Percentiles rank a stretch among this genome's conserved stretches.
These are phyloP conservation scores for Artibeus lituratus DNA, from an alignment of 2,797 vertebrate genomes.

Conservation along the genomic window DNA sequence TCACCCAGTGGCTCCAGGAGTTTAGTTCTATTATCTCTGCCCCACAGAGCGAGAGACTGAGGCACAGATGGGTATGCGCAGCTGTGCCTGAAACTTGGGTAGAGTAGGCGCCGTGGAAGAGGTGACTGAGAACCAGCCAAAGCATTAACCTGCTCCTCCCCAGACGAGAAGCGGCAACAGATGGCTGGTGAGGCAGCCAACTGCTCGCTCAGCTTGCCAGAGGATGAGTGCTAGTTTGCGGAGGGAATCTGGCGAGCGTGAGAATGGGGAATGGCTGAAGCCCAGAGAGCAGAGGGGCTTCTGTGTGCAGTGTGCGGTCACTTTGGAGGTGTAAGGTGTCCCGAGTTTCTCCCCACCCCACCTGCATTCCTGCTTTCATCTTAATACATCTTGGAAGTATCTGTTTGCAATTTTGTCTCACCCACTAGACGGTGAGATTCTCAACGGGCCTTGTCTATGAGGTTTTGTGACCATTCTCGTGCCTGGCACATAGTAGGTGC, in stretches of 20 bases:
- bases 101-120: slow-evolving; percentile 37
- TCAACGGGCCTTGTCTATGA: not conserved
- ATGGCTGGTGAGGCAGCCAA: slow-evolving; percentile 67
- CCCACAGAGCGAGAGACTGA: slow-evolving; percentile 33
- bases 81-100: slow-evolving; percentile 45
- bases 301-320: not conserved
- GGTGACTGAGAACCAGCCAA: slow-evolving; percentile 64
- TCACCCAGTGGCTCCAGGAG: not conserved
- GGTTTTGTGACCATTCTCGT: not conserved
- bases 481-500: not conserved
- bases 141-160: slow-evolving; percentile 70
- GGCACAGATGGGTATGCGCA: slow-evolving; percentile 45
- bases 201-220: slow-evolving; percentile 33
- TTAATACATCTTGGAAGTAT: not conserved
- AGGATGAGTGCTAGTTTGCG: slow-evolving; percentile 61
- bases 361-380: not conserved
- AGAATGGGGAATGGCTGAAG: not conserved
- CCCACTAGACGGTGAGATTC: not conserved
- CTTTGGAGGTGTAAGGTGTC: not conserved
- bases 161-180: slow-evolving; percentile 61
- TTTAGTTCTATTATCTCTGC: slow-evolving; percentile 17
- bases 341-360: not conserved
- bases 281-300: not conserved
- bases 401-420: not conserved
- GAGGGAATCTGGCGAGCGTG: slow-evolving; percentile 34